Base-by-base conservation (phyloP, 2,797 vertebrate species). In the Nasua narica region DNA sequence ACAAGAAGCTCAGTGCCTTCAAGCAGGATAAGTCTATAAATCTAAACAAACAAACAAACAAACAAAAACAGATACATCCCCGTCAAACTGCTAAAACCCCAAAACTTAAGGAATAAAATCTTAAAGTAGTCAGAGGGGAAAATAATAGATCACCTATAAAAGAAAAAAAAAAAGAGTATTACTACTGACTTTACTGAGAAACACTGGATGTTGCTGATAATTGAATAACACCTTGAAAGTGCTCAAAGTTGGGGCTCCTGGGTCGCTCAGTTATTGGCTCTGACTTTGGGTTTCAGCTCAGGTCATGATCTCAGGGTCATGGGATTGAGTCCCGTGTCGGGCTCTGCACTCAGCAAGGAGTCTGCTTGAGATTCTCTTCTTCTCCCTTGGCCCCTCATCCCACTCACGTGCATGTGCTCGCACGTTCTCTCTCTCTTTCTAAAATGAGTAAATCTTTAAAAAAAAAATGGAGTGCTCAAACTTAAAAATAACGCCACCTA, bases 121-220 rank as follows among this genome's bases (percentile, higher is more conserved):
- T 69, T 84, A 70, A 60, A 70, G 60, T 7, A 37, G 58, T 27
- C 5, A 58, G 32, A 29, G 46, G 7, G 10, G 8, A 2, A 74
- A 81, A 65, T 70, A 18, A 91, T 12, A 40, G 15, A 85, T 70
- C 62, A 60, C 21, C 43, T 14, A 62, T 32, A 81, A 91, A 86
- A 69, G 12, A 60, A 69, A 9, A 79, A 7, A 79, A 69, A 91
- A 50, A 40, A 9, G 11, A 85, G 81, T 27, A 89, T 23, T 7
- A 50, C 43, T n/a, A 58, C 32, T 85, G 54, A 79, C 40, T 79
- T 56, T 46, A 43, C 11, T 92, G 23, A 86, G 12, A 91, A 86
- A 79, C 10, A 95, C 19, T 81, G 48, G 32, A n/a, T 40, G n/a
- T 10, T 46, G 74, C 16, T 0, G 62, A 56, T 16, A 88, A 79